Evolutionary conservation across 2,113 vertebrate genomes (phyloP).

Genomic region (Hiodon tergisus): DNA sequence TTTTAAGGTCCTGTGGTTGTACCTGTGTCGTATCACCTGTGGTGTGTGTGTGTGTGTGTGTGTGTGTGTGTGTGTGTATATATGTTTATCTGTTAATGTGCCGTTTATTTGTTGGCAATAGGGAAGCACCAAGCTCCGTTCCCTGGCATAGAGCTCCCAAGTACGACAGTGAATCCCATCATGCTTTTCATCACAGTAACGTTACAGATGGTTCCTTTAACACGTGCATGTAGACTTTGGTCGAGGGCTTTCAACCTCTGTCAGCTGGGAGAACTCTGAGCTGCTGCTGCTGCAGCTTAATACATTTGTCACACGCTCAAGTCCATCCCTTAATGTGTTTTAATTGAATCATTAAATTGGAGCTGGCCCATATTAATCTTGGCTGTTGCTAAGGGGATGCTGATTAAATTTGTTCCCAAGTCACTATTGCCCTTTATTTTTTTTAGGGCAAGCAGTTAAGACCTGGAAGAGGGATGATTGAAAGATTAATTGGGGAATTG

Average conservation of each 20-base stretch:
- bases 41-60: not conserved
- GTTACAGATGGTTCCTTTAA: constrained; percentile 53
- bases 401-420: too few relatives aligned
- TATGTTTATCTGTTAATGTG: constrained; percentile 59
- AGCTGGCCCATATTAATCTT: too few relatives aligned
- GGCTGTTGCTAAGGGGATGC: not conserved
- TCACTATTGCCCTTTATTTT: too few relatives aligned
- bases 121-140: constrained; percentile 78
- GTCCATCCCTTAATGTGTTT: not conserved
- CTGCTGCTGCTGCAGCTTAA: not conserved
- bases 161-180: constrained; percentile 68
- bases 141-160: constrained; percentile 80
- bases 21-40: constrained; percentile 61
- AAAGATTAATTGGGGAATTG: too few relatives aligned
- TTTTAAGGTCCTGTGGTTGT: constrained; percentile 55
- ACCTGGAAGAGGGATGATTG: too few relatives aligned
- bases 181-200: constrained; percentile 57
- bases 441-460: too few relatives aligned
- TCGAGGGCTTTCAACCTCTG: constrained; percentile 54
- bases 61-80: constrained; percentile 27
- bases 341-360: not conserved
- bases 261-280: constrained; percentile 40
- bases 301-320: not conserved
- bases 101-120: constrained; percentile 76
- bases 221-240: constrained; percentile 56